Conservation (phyloP, 1,140 invertebrate species). For the Brachionus sp. region DNA sequence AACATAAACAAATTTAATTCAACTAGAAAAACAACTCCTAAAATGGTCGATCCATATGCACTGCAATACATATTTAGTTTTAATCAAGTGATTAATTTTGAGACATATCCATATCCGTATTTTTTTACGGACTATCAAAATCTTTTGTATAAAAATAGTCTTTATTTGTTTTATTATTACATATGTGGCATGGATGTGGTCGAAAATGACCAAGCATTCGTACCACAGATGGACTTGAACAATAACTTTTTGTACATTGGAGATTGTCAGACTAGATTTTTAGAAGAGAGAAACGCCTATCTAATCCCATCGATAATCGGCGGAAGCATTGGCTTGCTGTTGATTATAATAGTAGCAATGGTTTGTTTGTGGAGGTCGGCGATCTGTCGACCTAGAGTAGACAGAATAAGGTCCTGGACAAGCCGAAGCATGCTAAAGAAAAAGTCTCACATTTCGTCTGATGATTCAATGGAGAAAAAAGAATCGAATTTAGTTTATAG, state of each 20-base stretch:
- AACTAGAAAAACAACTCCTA: not conserved
- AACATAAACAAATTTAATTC: conserved; percentile 35
- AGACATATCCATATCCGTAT: conserved; percentile 38
- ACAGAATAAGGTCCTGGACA: not conserved
- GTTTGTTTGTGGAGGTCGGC: conserved; percentile 6
- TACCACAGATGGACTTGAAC: conserved; percentile 42
- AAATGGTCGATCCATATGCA: conserved; percentile 41
- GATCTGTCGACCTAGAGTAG: not conserved
- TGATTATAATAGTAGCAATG: not conserved
- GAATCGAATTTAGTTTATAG: not conserved
- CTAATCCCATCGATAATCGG: conserved; percentile 19
- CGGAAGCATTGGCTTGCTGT: not conserved
- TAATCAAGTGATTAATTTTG: conserved; percentile 36
- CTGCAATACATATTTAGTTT: conserved; percentile 32
- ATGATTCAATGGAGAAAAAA: not conserved
- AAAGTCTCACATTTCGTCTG: not conserved
- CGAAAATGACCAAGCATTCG: conserved; percentile 24
- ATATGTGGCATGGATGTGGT: conserved; percentile 40
- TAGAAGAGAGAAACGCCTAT: not conserved
- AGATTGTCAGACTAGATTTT: conserved; percentile 18
- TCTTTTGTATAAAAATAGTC: conserved; percentile 20
- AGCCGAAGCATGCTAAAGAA: not conserved
- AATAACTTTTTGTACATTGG: conserved; percentile 17
- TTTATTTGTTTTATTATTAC: conserved; percentile 44
- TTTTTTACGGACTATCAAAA: conserved; percentile 45